Evolutionary conservation across 2,888 invertebrate species (phyloP).

Genomic region (Caenorhabditis macrosperma): DNA sequence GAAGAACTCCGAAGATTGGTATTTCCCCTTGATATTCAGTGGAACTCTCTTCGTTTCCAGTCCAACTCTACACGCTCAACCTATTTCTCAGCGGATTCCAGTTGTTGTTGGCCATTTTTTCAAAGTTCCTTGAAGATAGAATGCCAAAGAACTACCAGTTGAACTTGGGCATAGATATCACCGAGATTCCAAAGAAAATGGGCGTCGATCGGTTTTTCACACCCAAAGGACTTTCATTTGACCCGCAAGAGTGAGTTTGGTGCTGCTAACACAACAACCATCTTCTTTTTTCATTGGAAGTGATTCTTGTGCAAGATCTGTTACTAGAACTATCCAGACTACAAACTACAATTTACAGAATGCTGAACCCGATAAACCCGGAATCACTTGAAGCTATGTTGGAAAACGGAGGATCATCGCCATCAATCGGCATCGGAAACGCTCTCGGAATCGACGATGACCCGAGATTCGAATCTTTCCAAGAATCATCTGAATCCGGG

Average conservation of each 20-base stretch:
- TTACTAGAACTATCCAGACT: too few relatives aligned
- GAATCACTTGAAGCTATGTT: not conserved
- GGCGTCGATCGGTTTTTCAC: conserved; percentile 60
- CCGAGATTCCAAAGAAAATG: conserved; percentile 35
- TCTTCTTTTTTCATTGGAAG: not conserved
- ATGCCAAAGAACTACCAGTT: conserved; percentile 30
- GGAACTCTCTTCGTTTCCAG: too few relatives aligned
- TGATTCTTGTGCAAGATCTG: too few relatives aligned
- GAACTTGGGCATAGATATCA: conserved; percentile 41
- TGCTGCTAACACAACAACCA: not conserved
- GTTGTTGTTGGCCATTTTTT: conserved; percentile 4
- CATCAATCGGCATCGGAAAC: conserved; percentile 42
- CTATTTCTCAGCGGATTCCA: conserved; percentile 52
- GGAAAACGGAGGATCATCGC: conserved; percentile 15
- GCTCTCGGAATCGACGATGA: conserved; percentile 22
- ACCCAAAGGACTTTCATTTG: conserved; percentile 73
- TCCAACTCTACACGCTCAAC: conserved; percentile 62
- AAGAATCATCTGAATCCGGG: not conserved
- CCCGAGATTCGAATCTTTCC: conserved; percentile 5
- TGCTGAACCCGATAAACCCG: not conserved
- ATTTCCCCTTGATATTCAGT: not conserved
- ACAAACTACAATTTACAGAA: not conserved
- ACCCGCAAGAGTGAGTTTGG: conserved; percentile 72
- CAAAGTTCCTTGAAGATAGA: conserved; percentile 19
- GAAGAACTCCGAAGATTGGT: conserved; percentile 75